These are phyloP conservation scores for Esperia sulphurella DNA, from an alignment of 2,888 invertebrate species.

Conservation along the genomic window DNA sequence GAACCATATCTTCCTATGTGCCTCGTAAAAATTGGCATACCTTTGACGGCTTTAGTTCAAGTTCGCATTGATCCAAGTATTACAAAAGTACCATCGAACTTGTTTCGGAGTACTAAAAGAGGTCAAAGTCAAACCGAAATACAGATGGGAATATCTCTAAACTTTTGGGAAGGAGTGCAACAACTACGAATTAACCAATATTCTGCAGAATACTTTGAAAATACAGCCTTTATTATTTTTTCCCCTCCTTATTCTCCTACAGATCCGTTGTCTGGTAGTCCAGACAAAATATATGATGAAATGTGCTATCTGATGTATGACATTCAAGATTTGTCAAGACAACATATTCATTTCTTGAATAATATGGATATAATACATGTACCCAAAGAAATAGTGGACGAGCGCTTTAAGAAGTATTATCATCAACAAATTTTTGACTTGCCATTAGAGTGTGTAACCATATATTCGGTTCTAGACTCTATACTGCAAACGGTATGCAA, in stretches of 20 bases:
- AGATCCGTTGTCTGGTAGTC: conserved; percentile 43
- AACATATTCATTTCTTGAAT: conserved; percentile 65
- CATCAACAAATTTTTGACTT: conserved; percentile 35
- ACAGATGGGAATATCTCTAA: conserved; percentile 41
- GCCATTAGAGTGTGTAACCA: conserved; percentile 55
- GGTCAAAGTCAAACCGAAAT: conserved; percentile 61
- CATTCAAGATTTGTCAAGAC: conserved; percentile 70
- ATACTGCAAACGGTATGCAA: conserved; percentile 47
- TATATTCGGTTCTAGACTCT: conserved; percentile 54
- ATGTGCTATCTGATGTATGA: conserved; percentile 74
- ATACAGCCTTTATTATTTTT: conserved; percentile 66
- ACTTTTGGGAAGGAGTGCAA: conserved; percentile 64
- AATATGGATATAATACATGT: conserved; percentile 62
- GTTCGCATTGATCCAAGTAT: conserved; percentile 48
- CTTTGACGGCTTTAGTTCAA: conserved; percentile 61
- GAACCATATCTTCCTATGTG: conserved; percentile 47
- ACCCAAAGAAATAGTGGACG: conserved; percentile 31
- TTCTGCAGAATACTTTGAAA: conserved; percentile 45
- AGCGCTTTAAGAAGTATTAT: conserved; percentile 31
- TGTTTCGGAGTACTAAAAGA: conserved; percentile 50
- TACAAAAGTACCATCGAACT: conserved; percentile 40
- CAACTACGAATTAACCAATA: conserved; percentile 45
- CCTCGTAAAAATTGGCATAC: conserved; percentile 58
- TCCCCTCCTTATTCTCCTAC: conserved; percentile 56
- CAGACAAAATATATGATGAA: conserved; percentile 71